Percentiles rank a stretch among this genome's conserved stretches.
These are phyloP conservation scores for Scolopax rusticola DNA, from an alignment of 2,797 vertebrate genomes.

Conservation along the genomic window DNA sequence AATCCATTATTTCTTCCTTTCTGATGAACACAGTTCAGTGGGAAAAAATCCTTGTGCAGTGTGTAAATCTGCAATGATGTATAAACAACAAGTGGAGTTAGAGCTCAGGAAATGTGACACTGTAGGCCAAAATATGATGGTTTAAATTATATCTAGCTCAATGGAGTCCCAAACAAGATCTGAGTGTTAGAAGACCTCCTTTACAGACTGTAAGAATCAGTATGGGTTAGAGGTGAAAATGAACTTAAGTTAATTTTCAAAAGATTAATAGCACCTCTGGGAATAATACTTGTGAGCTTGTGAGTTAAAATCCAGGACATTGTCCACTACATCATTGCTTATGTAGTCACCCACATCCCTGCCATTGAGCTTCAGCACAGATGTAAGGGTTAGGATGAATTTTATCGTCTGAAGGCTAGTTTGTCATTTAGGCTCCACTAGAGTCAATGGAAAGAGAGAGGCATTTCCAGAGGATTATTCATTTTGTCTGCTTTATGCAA, in stretches of 20 bases:
- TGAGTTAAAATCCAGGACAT: background rate
- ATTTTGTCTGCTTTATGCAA: background rate
- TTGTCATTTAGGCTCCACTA: background rate
- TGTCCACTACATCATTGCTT: background rate
- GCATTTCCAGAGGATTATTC: background rate
- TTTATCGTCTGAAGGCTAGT: background rate
- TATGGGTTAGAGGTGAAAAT: background rate
- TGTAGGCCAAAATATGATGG: background rate
- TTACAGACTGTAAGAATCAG: background rate
- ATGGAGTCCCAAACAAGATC: background rate
- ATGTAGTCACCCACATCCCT: background rate
- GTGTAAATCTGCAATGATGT: background rate
- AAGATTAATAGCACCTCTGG: background rate
- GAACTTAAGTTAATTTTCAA: background rate
- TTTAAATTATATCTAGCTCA: background rate
- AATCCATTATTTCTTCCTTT: background rate
- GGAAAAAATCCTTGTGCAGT: background rate
- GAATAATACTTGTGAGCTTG: background rate
- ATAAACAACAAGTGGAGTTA: background rate
- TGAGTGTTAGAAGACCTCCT: background rate
- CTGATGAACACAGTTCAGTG: background rate
- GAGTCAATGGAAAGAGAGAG: background rate
- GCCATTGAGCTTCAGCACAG: background rate
- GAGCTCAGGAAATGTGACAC: background rate
- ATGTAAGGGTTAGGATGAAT: background rate